Percentiles rank a stretch among this genome's conserved stretches.
phyloP scores from a whole-genome alignment of 2,888 invertebrate species.

The Drymonia ruficornis region DNA sequence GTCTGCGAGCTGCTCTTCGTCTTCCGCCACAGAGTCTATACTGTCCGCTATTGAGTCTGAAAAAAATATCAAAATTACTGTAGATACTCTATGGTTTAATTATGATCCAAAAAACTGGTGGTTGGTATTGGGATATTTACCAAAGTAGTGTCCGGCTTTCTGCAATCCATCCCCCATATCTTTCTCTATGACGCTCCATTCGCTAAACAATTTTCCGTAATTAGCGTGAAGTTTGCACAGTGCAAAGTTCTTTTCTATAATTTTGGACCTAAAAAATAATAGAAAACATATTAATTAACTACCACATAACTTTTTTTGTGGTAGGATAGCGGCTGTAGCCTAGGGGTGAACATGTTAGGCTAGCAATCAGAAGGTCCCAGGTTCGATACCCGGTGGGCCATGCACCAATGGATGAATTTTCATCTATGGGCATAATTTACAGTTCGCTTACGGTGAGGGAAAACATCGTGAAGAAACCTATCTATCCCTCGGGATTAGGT shows the following conservation, averaged over 20 bases:
- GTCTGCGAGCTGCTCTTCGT: slow-evolving; percentile 92
- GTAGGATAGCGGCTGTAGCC: too few species aligned
- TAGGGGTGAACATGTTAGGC: too few species aligned
- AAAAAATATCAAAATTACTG: neutral
- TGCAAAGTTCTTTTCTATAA: slow-evolving; percentile 90
- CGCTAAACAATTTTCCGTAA: slow-evolving; percentile 92
- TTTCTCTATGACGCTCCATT: slow-evolving; percentile 93
- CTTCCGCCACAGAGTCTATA: slow-evolving; percentile 90
- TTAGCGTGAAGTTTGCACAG: slow-evolving; percentile 92
- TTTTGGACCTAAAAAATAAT: slow-evolving; percentile 80
- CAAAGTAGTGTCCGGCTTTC: slow-evolving; percentile 87
- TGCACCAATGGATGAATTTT: too few species aligned
- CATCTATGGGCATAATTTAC: too few species aligned
- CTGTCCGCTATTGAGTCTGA: slow-evolving; percentile 89
- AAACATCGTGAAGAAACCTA: too few species aligned
- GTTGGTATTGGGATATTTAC: slow-evolving; percentile 48
- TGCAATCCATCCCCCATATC: slow-evolving; percentile 93
- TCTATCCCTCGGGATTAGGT: too few species aligned
- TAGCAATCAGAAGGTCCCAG: too few species aligned
- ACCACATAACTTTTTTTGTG: too few species aligned
- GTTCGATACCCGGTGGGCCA: too few species aligned
- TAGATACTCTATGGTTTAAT: neutral
- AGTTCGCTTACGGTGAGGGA: too few species aligned
- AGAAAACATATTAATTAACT: too few species aligned
- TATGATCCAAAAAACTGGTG: too few species aligned